These are phyloP conservation scores for Clamator glandarius DNA, from an alignment of 2,797 vertebrate species.

Conservation along the genomic window DNA sequence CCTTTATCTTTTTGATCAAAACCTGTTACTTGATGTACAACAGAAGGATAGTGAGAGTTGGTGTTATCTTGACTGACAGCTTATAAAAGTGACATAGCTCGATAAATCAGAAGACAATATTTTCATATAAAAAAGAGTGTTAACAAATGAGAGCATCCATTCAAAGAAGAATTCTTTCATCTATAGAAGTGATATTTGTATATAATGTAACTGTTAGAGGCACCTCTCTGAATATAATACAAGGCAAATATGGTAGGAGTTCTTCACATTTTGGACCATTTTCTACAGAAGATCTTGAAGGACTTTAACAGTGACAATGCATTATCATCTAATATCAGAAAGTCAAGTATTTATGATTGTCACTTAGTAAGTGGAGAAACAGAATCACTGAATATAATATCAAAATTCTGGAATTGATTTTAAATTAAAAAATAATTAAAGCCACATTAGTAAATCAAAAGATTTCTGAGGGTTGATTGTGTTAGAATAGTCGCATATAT, in stretches of 20 bases:
- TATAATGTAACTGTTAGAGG: not conserved
- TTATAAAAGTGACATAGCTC: conserved; percentile 11
- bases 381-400: not conserved
- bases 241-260: not conserved
- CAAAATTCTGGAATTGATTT: not conserved
- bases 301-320: not conserved
- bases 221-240: not conserved
- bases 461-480: not conserved
- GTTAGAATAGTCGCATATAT: not conserved
- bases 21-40: not conserved
- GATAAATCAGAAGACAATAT: not conserved
- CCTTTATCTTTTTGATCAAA: conserved; percentile 36
- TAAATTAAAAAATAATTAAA: not conserved
- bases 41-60: not conserved
- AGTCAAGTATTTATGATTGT: not conserved
- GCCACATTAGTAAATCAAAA: not conserved
- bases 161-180: not conserved
- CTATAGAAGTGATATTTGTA: not conserved
- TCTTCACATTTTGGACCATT: not conserved
- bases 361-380: not conserved
- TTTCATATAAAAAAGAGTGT: not conserved
- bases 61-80: conserved; percentile 1
- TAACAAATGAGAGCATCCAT: not conserved
- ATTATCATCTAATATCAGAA: not conserved
- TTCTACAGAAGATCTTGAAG: not conserved